Evolutionary conservation across 2,888 invertebrate species (phyloP).

Genomic region (Rugalucina vietnamica): DNA sequence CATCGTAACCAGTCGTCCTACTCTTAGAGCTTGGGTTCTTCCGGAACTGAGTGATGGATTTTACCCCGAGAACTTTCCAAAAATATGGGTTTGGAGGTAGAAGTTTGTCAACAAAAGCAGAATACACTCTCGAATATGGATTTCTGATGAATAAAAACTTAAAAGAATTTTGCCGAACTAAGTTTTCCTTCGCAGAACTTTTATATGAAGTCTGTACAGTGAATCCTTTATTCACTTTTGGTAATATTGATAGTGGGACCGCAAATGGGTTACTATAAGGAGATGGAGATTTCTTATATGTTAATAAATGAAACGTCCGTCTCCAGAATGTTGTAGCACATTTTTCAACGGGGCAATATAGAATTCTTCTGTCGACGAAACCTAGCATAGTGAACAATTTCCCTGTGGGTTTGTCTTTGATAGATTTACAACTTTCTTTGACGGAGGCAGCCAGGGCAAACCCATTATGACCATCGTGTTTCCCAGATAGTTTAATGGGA

Average conservation of each 20-base stretch:
- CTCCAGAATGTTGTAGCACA: slow-evolving; percentile 14
- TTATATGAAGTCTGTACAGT: background rate
- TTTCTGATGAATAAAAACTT: slow-evolving; percentile 5
- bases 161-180: slow-evolving; percentile 5
- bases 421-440: background rate
- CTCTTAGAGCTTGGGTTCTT: background rate
- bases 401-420: background rate
- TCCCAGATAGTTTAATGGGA: too few species aligned
- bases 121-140: slow-evolving; percentile 4
- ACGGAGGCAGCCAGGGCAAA: slow-evolving; percentile 20
- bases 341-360: slow-evolving; percentile 15
- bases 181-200: background rate
- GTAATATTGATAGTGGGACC: background rate
- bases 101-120: slow-evolving; percentile 12
- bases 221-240: background rate
- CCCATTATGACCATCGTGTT: slow-evolving; percentile 13
- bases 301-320: background rate
- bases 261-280: background rate
- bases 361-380: background rate
- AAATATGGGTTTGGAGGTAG: background rate
- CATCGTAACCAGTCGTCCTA: slow-evolving; percentile 15
- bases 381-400: background rate
- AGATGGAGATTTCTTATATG: background rate
- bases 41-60: background rate
- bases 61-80: background rate